A percentile compares a stretch with the other conserved stretches of the same genome.
Conservation (phyloP, 2,797 vertebrate species). For the Sitta carolinensis region DNA sequence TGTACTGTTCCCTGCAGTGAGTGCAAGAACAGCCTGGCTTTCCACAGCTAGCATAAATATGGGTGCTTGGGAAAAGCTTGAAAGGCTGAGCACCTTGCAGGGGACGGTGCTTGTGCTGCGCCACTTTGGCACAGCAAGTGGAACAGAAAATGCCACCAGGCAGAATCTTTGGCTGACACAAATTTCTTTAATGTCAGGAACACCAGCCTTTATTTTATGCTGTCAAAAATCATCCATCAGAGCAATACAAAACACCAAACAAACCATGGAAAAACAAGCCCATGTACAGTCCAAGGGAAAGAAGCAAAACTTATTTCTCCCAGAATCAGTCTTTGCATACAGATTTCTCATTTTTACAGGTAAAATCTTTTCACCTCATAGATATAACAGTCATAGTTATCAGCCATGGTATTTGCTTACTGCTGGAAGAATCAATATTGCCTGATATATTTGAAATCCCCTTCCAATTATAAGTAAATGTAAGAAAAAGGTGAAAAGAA, state of each 20-base stretch:
- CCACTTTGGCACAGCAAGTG: background rate
- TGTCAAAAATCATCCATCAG: background rate
- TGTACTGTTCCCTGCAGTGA: background rate
- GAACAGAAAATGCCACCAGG: background rate
- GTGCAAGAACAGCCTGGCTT: background rate
- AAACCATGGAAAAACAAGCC: background rate
- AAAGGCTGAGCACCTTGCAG: background rate
- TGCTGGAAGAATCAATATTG: background rate
- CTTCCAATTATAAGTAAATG: background rate
- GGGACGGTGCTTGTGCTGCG: rapidly evolving
- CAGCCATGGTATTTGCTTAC: background rate
- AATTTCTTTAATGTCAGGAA: background rate
- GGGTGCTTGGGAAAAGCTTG: background rate
- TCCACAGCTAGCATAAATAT: background rate
- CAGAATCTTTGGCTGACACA: background rate
- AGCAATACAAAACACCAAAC: background rate
- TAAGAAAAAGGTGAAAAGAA: background rate
- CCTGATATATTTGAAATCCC: background rate
- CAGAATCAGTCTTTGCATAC: background rate
- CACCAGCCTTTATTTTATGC: background rate
- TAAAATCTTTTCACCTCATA: background rate
- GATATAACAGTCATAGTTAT: background rate
- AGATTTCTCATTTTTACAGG: background rate
- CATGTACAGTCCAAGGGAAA: background rate
- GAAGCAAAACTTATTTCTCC: background rate